Percentiles rank a stretch among this genome's conserved stretches.
Conservation (phyloP, 1,140 invertebrate genomes). For the Stegodyphus dumicola region DNA sequence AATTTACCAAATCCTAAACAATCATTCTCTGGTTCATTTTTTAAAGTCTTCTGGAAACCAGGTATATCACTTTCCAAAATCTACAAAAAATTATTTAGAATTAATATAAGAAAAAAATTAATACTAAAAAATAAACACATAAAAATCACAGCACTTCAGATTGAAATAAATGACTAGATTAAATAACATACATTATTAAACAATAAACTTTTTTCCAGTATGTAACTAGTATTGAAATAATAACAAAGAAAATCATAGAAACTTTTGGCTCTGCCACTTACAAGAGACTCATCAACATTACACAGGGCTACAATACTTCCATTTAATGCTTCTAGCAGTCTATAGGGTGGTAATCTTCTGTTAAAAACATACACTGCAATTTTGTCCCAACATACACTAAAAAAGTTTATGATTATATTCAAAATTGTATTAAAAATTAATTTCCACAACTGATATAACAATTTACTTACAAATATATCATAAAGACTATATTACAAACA, state of each 20-base stretch:
- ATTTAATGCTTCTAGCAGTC: slow-evolving; percentile 66
- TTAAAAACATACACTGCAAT: slow-evolving; percentile 66
- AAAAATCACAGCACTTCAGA: too few species aligned
- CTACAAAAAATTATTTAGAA: slow-evolving; percentile 1
- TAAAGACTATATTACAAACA: too few species aligned
- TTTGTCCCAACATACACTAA: slow-evolving; percentile 65
- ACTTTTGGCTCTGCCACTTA: background rate
- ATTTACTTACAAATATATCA: too few species aligned
- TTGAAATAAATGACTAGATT: too few species aligned
- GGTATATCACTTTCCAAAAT: slow-evolving; percentile 6
- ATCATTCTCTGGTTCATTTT: slow-evolving; percentile 12
- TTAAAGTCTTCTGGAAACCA: slow-evolving; percentile 16
- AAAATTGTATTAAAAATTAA: too few species aligned
- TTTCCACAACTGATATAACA: too few species aligned
- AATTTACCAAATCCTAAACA: slow-evolving; percentile 50
- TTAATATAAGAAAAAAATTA: too few species aligned
- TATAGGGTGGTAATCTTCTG: slow-evolving; percentile 60
- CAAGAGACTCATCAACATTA: slow-evolving; percentile 59
- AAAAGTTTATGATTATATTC: slow-evolving; percentile 17
- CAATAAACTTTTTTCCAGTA: background rate
- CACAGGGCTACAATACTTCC: slow-evolving; percentile 67
- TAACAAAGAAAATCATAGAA: background rate
- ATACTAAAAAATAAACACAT: too few species aligned
- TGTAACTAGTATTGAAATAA: background rate
- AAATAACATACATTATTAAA: too few species aligned